Evolutionary conservation across 2,113 vertebrate genomes (phyloP), one percentile per base, ranked within the genome.

Genomic region (Ammodytes dubius): DNA sequence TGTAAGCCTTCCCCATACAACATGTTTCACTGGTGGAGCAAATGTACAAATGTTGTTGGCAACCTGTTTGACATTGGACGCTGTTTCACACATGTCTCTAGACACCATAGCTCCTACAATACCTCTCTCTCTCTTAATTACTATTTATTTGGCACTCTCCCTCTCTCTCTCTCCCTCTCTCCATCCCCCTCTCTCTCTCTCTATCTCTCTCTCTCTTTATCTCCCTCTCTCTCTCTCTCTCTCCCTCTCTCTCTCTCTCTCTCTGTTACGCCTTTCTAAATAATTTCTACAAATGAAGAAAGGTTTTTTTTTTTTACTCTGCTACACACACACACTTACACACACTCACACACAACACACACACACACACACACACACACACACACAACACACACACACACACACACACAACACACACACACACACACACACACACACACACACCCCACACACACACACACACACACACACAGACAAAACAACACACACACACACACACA

Each of bases 231-330:
- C 94, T 95, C 95, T 95, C 91, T 95, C 95, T 27, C 27, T 27
- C 2, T 27, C 27, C 27, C 27, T 27, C 27, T 27, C 27, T 27
- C 87, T 87, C 87, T 89, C 85, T 83, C 78, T 81, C 83, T 86
- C 57, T 75, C 74, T 39, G 61, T 70, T 94, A 92, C 95, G 94
- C 96, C 95, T 95, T 96, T 96, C 96, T 96, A 96, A 98, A 97
- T 97, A 95, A 98, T 98, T 97, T 97, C 96, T 95, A 94, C 96
- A 96, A 96, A 96, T 89, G 97, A 96, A 96, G 95, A 27, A 27
- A 94, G 95, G 79, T 57, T 96, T 78, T 95, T 13, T 49, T 27
- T 27, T 27, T 27, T n/a, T n/a, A n/a, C 95, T 95, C 92, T 93
- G 92, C 93, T 82, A 90, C 67, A n/a, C 67, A 53, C 3, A 39